Evolutionary conservation across 2,888 invertebrate genomes (phyloP), one percentile per base, ranked within the genome.

Genomic region (Apoda limacodes): DNA sequence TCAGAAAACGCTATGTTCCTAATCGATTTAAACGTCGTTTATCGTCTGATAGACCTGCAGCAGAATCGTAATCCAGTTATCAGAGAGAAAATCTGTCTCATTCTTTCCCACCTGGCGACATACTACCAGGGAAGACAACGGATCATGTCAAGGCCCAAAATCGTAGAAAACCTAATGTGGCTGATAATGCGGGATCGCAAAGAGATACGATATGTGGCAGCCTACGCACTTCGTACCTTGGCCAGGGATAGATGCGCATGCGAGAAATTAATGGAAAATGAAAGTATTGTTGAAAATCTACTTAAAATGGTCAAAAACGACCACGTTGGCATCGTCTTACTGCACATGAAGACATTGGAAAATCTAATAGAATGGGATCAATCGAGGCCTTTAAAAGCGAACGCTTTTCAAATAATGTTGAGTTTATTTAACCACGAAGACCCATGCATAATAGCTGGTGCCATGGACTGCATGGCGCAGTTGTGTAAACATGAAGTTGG

Each of bases 401-500:
- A 76, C 39, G 75, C 66, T 0, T 80, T 75, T 25, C 65, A 67
- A 42, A 40, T 68, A 0, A 66, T 75, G 67, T 39, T 59, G 3
- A 45, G 47, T 1, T 39, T 75, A 1, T 63, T 76, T 23, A 32
- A 52, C 0, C 47, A 60, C 9, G n/a, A 37, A 0, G 64, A 72
- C 11, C 43, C 52, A 0, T 50, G 55, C 20, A 61, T 78, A 2
- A 48, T 63, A 1, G 47, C 61, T 2, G 55, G 51, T 1, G 60
- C 74, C 0, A 68, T 80, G 69, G 61, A 74, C 15, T 67, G 68
- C 28, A 60, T 75, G 66, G 21, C 65, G 0, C 70, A 74, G 27
- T 45, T 80, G 0, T 72, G 76, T 45, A 69, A 68, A 28, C 74
- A 80, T 31, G 57, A 55, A 1, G 46, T 75, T 0, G 80, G 75